These are phyloP conservation scores for Cyclina sinensis DNA, from an alignment of 1,140 invertebrate species.

Conservation along the genomic window DNA sequence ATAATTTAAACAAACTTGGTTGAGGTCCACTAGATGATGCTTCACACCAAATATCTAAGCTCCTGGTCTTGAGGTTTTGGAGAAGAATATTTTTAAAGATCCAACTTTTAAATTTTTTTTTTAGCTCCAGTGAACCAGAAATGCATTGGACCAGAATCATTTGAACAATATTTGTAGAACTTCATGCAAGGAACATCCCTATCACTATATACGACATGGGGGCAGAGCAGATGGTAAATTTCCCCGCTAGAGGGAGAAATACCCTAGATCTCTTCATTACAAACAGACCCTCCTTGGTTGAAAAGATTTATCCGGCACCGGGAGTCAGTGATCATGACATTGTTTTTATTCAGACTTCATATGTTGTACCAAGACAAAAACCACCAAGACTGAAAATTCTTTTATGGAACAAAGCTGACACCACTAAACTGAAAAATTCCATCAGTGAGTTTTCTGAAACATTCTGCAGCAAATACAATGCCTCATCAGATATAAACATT, in stretches of 20 bases:
- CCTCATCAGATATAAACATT: not conserved
- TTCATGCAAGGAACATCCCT: too few species aligned
- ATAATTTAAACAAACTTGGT: too few species aligned
- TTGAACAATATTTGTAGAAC: too few species aligned
- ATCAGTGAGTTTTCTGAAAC: not conserved
- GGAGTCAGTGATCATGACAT: constrained; percentile 5
- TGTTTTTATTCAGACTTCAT: not conserved
- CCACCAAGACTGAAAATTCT: not conserved
- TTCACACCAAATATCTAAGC: too few species aligned
- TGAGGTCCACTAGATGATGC: too few species aligned
- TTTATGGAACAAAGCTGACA: not conserved
- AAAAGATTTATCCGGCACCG: not conserved
- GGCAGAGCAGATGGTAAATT: not conserved
- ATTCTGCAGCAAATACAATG: not conserved
- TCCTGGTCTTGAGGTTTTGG: too few species aligned
- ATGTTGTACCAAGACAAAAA: not conserved
- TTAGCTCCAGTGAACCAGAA: too few species aligned
- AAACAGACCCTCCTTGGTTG: not conserved
- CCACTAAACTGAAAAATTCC: too few species aligned
- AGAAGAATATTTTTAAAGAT: too few species aligned
- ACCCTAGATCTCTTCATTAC: not conserved
- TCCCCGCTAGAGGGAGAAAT: not conserved
- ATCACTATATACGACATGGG: not conserved
- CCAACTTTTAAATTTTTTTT: too few species aligned
- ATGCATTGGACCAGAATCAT: too few species aligned